Percentiles rank a stretch among this genome's conserved stretches.
Conservation (phyloP, 2,888 invertebrate genomes). For the Ornithoptera alexandrae region DNA sequence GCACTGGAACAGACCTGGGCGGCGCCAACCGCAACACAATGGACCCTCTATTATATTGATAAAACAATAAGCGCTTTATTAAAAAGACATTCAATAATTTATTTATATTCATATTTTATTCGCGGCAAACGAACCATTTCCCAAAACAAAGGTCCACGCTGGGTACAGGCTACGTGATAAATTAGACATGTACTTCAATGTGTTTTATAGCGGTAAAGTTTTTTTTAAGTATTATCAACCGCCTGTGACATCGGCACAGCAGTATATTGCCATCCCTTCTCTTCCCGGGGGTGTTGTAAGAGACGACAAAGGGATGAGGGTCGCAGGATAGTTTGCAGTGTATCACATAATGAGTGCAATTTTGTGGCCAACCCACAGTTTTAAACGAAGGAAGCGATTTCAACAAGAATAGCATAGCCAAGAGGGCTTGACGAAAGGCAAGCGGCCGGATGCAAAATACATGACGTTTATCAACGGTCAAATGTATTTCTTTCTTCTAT, state of each 20-base stretch:
- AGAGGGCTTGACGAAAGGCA: too few species aligned
- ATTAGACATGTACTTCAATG: conserved; percentile 33
- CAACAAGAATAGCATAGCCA: too few species aligned
- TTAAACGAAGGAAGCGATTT: too few species aligned
- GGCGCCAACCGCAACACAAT: conserved; percentile 59
- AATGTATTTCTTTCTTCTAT: background rate
- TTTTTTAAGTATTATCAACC: background rate
- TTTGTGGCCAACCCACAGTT: too few species aligned
- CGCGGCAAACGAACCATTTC: conserved; percentile 49
- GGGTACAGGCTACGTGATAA: conserved; percentile 50
- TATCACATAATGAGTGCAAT: too few species aligned
- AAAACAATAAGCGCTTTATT: conserved; percentile 78
- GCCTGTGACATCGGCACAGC: background rate
- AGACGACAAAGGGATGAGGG: too few species aligned
- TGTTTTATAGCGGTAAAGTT: conserved; percentile 6
- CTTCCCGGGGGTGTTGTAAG: too few species aligned
- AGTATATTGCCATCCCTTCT: too few species aligned
- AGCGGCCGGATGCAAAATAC: too few species aligned
- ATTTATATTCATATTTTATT: conserved; percentile 77
- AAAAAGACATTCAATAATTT: conserved; percentile 79
- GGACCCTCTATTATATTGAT: conserved; percentile 65
- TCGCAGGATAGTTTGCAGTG: too few species aligned
- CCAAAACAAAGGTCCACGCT: conserved; percentile 40
- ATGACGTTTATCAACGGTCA: background rate
- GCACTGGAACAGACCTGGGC: conserved; percentile 59